A percentile compares a stretch with the other conserved stretches of the same genome.
Evolutionary conservation across 2,888 invertebrate species (phyloP).

Genomic region (Cataglyphis livida): DNA sequence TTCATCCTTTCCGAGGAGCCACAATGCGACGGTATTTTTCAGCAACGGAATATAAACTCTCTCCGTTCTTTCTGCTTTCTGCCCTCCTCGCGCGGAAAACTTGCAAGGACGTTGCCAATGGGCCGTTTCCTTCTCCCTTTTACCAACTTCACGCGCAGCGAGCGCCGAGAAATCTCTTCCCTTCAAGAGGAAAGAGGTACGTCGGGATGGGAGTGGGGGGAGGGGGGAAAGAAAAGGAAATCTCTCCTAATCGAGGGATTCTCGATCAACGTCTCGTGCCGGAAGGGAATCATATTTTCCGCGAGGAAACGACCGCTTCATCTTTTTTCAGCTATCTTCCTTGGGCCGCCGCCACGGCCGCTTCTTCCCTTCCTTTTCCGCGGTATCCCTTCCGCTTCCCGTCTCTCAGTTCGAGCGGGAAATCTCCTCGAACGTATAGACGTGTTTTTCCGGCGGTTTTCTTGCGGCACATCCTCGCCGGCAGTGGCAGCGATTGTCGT

Average conservation of each 20-base stretch:
- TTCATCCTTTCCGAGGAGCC: conserved; percentile 54
- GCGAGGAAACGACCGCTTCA: conserved; percentile 65
- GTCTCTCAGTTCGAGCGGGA: conserved; percentile 56
- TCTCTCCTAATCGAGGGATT: conserved; percentile 76
- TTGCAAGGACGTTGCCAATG: conserved; percentile 66
- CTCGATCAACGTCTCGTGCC: conserved; percentile 79
- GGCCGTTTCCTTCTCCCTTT: conserved; percentile 58
- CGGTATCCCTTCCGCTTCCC: conserved; percentile 52
- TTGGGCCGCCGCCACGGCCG: conserved; percentile 28
- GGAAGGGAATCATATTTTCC: conserved; percentile 80
- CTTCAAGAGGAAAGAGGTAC: conserved; percentile 47
- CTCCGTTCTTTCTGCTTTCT: conserved; percentile 24
- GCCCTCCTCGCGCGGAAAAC: conserved; percentile 28
- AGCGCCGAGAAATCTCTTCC: conserved; percentile 60
- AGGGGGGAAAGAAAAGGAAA: conserved; percentile 44
- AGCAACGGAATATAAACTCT: conserved; percentile 64
- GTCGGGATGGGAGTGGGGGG: conserved; percentile 4
- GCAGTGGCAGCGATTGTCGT: conserved; percentile 59
- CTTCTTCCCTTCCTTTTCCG: conserved; percentile 57
- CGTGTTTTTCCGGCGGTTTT: conserved; percentile 66
- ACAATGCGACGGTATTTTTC: conserved; percentile 70
- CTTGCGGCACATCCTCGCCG: conserved; percentile 56
- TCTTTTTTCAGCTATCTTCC: conserved; percentile 36
- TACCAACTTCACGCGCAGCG: conserved; percentile 51
- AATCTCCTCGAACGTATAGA: conserved; percentile 44